Conservation (phyloP, 2,797 vertebrate species). For the Melanogrammus aeglefinus region DNA sequence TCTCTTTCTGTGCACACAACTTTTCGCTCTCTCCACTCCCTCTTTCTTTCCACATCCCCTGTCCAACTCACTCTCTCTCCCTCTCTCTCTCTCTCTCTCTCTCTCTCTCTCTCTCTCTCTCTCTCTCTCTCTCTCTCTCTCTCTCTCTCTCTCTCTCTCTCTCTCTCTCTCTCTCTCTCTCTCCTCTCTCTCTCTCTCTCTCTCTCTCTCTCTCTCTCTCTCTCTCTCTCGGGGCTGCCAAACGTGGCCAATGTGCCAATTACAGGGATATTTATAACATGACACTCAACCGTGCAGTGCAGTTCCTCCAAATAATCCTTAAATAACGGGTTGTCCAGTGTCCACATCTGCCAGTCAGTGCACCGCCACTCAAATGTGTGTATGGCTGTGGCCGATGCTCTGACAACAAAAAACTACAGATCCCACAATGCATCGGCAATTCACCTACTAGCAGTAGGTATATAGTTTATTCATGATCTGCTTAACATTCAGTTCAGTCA, state of each 20-base stretch:
- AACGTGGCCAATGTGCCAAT: constrained; percentile 54
- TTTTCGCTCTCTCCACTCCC: too few relatives aligned
- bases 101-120: too few relatives aligned
- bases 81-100: too few relatives aligned
- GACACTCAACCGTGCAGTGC: constrained; percentile 49
- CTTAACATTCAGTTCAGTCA: background rate
- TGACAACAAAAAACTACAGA: constrained; percentile 25
- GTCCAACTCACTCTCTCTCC: too few relatives aligned
- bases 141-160: too few relatives aligned
- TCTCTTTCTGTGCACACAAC: too few relatives aligned
- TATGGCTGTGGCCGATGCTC: background rate
- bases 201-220: too few relatives aligned
- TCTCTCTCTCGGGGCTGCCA: background rate
- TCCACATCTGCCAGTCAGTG: constrained; percentile 30
- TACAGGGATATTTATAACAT: constrained; percentile 67
- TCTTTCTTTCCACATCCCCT: too few relatives aligned
- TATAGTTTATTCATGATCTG: constrained; percentile 5
- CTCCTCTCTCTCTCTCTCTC: too few relatives aligned
- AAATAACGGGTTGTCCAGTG: constrained; percentile 68
- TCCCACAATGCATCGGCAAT: background rate
- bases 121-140: too few relatives aligned
- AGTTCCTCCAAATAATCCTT: constrained; percentile 54
- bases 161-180: too few relatives aligned
- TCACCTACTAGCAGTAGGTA: too few relatives aligned
- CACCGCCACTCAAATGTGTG: constrained; percentile 26